Conservation (phyloP, 2,113 vertebrate genomes). For the Albula glossodonta region DNA sequence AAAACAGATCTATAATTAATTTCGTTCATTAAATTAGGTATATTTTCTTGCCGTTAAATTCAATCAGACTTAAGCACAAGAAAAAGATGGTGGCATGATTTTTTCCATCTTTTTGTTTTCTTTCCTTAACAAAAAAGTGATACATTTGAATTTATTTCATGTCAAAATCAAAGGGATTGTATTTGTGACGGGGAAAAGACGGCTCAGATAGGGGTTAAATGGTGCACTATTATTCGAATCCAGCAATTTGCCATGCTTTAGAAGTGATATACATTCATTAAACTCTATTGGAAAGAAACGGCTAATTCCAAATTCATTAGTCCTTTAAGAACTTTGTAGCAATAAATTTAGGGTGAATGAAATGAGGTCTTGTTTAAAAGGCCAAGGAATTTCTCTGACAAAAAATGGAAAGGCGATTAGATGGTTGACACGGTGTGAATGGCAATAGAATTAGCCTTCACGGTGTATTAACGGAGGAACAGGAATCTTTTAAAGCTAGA, state of each 20-base stretch:
- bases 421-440: conserved; percentile 84
- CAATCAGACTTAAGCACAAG: not conserved
- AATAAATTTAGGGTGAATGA: conserved; percentile 77
- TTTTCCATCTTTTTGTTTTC: not conserved
- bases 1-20: no score
- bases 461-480: conserved; percentile 83
- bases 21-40: no score
- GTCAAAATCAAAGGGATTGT: conserved; percentile 29
- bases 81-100: not conserved
- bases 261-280: conserved; percentile 76
- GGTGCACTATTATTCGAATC: conserved; percentile 69
- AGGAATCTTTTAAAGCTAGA: conserved; percentile 65
- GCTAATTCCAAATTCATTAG: conserved; percentile 93
- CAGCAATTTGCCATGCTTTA: conserved; percentile 83
- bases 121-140: not conserved
- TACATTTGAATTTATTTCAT: conserved; percentile 16
- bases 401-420: conserved; percentile 80
- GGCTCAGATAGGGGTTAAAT: conserved; percentile 73
- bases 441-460: conserved; percentile 82
- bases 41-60: no score
- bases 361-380: conserved; percentile 78
- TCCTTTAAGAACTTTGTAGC: conserved; percentile 81
- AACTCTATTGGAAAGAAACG: conserved; percentile 78
- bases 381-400: conserved; percentile 81
- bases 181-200: conserved; percentile 62